A percentile compares a stretch with the other conserved stretches of the same genome.
phyloP scores from a whole-genome alignment of 2,888 invertebrate species.

The Spisula solida region DNA sequence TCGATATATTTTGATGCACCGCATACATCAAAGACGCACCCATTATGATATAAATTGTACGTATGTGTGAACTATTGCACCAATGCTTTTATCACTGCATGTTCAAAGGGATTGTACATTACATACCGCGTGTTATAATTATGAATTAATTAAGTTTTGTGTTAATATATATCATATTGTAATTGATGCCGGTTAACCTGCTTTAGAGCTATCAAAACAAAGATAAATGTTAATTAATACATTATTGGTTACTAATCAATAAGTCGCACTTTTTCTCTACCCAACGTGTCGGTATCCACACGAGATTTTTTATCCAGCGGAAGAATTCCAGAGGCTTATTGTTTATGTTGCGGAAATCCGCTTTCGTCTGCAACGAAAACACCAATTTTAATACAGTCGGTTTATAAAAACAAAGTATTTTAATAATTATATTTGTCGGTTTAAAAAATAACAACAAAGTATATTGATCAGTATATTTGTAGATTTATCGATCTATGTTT shows the following conservation, averaged over 20 bases:
- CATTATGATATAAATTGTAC: slow-evolving; percentile 4
- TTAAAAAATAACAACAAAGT: too few relatives aligned
- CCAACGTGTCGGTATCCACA: not conserved
- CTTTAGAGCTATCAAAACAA: not conserved
- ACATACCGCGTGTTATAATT: not conserved
- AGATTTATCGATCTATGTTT: too few relatives aligned
- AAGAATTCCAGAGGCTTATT: not conserved
- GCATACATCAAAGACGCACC: slow-evolving; percentile 2
- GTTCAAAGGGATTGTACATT: not conserved
- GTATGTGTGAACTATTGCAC: slow-evolving; percentile 37
- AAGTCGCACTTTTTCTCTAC: not conserved
- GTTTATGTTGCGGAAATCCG: not conserved
- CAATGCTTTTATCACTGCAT: slow-evolving; percentile 22
- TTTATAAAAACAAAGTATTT: too few relatives aligned
- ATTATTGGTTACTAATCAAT: not conserved
- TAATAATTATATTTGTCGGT: too few relatives aligned
- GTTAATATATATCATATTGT: not conserved
- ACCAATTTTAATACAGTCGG: too few relatives aligned
- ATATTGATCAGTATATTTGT: too few relatives aligned
- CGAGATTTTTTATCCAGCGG: not conserved
- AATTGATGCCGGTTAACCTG: not conserved
- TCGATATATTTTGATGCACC: slow-evolving; percentile 24
- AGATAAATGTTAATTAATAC: slow-evolving; percentile 1
- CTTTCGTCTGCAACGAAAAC: too few relatives aligned
- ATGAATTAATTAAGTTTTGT: not conserved